phyloP scores from a whole-genome alignment of 2,888 invertebrate species.

The Cryptophagus acutangulus region DNA sequence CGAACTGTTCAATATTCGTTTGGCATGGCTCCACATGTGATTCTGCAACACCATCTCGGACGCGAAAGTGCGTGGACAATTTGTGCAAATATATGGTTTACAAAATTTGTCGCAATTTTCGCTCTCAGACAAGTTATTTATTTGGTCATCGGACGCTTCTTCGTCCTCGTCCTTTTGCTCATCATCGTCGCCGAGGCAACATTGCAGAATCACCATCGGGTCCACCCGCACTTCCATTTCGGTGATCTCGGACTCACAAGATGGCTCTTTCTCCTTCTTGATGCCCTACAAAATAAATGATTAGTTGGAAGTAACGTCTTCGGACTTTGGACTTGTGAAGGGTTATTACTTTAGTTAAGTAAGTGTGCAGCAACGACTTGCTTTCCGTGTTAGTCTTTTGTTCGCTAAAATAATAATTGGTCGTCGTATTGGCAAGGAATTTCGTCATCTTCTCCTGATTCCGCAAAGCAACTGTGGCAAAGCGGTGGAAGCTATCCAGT shows the following conservation, averaged over 20 bases:
- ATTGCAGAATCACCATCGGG: slow-evolving; percentile 64
- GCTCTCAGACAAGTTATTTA: slow-evolving; percentile 13
- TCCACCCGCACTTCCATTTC: slow-evolving; percentile 67
- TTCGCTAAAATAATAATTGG: slow-evolving; percentile 37
- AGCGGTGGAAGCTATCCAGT: slow-evolving; percentile 62
- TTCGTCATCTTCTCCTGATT: slow-evolving; percentile 58
- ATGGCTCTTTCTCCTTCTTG: slow-evolving; percentile 33
- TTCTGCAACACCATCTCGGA: slow-evolving; percentile 28
- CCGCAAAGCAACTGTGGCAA: slow-evolving; percentile 60
- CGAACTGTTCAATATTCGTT: slow-evolving; percentile 22
- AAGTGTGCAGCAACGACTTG: slow-evolving; percentile 51
- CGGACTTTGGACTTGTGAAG: background rate
- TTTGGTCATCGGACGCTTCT: slow-evolving; percentile 11
- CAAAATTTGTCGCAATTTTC: slow-evolving; percentile 27
- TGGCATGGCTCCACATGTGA: slow-evolving; percentile 28
- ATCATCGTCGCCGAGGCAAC: slow-evolving; percentile 49
- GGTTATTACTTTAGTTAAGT: slow-evolving; percentile 51
- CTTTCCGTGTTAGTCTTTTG: slow-evolving; percentile 44
- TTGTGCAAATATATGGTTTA: slow-evolving; percentile 27
- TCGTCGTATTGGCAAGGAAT: slow-evolving; percentile 35
- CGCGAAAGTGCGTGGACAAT: slow-evolving; percentile 28
- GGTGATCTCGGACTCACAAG: slow-evolving; percentile 43
- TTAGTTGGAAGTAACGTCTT: slow-evolving; percentile 1
- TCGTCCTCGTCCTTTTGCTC: slow-evolving; percentile 42
- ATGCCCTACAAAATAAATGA: slow-evolving; percentile 31